phyloP scores from a whole-genome alignment of 2,797 vertebrate genomes.

The Hippopotamyrus pictus region DNA sequence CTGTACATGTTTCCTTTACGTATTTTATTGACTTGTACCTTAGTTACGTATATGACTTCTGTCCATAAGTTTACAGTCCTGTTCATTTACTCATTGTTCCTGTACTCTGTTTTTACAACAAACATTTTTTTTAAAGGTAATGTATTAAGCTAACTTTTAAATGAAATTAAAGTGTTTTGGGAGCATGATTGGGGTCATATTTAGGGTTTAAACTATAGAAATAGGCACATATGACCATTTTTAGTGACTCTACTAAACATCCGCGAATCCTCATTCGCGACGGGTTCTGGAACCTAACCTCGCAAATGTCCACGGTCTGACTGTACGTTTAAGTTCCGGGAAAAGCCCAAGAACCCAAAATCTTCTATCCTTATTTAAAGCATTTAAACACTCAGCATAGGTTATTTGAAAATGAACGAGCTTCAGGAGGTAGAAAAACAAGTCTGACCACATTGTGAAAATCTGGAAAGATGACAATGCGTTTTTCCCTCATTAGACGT shows the following conservation, averaged over 20 bases:
- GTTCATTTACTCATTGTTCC: neutral
- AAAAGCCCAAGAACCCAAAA: neutral
- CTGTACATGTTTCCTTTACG: neutral
- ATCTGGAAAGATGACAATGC: neutral
- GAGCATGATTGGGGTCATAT: neutral
- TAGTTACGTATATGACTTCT: neutral
- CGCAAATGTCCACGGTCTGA: neutral
- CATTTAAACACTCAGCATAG: neutral
- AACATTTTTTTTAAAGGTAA: neutral
- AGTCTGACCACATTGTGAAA: conserved; percentile 10
- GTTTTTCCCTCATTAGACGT: neutral
- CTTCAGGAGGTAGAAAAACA: neutral
- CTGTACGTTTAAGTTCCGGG: neutral
- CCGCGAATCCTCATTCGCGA: neutral
- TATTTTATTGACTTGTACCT: neutral
- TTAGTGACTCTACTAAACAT: neutral
- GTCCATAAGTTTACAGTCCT: neutral
- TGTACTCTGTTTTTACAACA: neutral
- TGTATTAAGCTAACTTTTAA: neutral
- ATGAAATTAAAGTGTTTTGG: neutral
- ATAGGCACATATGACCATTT: neutral
- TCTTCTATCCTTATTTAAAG: neutral
- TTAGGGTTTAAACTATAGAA: neutral
- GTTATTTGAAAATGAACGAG: neutral
- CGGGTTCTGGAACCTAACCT: neutral